Base-by-base conservation (phyloP, 2,113 vertebrate species). In the Chinchilla lanigera region DNA sequence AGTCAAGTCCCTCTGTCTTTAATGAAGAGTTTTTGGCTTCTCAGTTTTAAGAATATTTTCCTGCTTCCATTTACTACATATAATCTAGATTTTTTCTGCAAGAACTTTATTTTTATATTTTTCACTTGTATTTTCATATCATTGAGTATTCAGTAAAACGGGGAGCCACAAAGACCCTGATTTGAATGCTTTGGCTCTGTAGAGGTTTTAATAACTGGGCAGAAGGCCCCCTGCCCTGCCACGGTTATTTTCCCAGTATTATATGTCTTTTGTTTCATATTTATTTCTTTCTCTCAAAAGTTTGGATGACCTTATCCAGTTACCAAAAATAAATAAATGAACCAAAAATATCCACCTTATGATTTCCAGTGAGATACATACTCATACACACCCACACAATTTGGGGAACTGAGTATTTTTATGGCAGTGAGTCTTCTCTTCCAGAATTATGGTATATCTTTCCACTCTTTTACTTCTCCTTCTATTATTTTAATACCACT, bases 171-270 rank as follows among this genome's bases (percentile, higher is more conserved):
- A 54, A n/a, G 47, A 67, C 56, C 13, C 7, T 30, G 16, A 75
- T 41, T 22, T 82, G 52, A 81, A 30, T n/a, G 24, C 22, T 44
- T 3, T 63, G 44, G 26, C 58, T 85, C 87, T 61, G 73, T 26
- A 44, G 35, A 82, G 22, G 35, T 88, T 83, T 47, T 56, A 38
- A 26, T 38, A 38, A 93, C 19, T n/a, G 38, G 3, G 7, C 3
- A 87, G 30, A 16, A 81, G 77, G 8, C 54, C 8, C 50, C 28
- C 6, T 47, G 14, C 8, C 30, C 22, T 7, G 50, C 50, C 17
- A 86, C 73, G 30, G 56, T n/a, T 82, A 50, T 47, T 91, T 94
- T 93, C 93, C 71, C 61, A 47, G 83, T 89, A 52, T 90, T 33
- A 52, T 9, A 69, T 65, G 5, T n/a, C 2, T 89, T 86, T 90